Evolutionary conservation across 2,113 vertebrate genomes (phyloP).

Genomic region (Mormyrus iriodes): DNA sequence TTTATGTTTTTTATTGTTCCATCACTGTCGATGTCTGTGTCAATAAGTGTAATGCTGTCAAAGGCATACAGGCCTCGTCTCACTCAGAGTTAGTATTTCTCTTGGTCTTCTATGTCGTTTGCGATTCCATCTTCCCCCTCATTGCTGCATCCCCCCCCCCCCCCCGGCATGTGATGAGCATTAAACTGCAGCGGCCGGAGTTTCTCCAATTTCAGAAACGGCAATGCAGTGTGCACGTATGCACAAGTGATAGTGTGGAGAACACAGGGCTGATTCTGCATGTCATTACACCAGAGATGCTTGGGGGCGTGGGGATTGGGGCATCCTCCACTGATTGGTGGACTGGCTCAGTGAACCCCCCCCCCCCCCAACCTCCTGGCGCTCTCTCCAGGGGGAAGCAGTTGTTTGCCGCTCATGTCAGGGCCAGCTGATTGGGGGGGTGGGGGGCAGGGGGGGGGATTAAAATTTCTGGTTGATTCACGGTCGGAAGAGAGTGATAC

Average conservation of each 20-base stretch:
- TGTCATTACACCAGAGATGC: background rate
- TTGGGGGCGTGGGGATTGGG: background rate
- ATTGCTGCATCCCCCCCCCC: background rate
- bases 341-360: background rate
- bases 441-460: constrained; percentile 15
- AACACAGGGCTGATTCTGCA: background rate
- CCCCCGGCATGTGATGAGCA: background rate
- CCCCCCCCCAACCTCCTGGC: background rate
- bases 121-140: background rate
- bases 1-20: background rate
- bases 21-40: background rate
- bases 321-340: background rate
- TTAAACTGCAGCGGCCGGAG: background rate
- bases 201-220: background rate
- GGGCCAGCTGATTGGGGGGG: constrained; percentile 17
- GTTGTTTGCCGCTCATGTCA: constrained; percentile 20
- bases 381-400: background rate
- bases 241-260: background rate
- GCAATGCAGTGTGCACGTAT: background rate
- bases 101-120: background rate
- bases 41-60: background rate
- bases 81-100: background rate
- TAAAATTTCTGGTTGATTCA: constrained; percentile 51
- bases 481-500: constrained; percentile 47
- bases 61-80: background rate